Evolutionary conservation across 2,888 invertebrate genomes (phyloP), one percentile per base, ranked within the genome.

Genomic region (Anthoptus insignis): DNA sequence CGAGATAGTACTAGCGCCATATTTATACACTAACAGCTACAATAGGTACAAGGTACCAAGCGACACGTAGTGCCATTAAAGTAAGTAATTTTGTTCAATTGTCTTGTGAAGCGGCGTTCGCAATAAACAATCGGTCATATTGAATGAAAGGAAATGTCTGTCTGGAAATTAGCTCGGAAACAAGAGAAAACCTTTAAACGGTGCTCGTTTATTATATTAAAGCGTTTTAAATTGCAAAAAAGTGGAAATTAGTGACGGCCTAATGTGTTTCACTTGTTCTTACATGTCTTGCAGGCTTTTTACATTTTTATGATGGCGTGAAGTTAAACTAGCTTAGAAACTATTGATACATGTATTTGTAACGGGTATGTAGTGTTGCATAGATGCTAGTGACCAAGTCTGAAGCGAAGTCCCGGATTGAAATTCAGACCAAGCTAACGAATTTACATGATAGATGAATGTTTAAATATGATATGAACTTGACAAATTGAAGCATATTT

Each of bases 71-170:
- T 83, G 73, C 87, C 85, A 89, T 87, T 89, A 84, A 84, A 85
- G 81, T 81, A 80, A 80, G 84, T 82, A 88, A 89, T 88, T 91
- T 85, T 80, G 86, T 82, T 80, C 89, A 87, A 91, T 91, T 89
- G 91, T 91, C 83, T 91, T 84, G 83, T 86, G 82, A 87, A 87
- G 85, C 82, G 84, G 79, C 83, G 79, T 82, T 81, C 77, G 85
- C 83, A 86, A 91, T 91, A 90, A 89, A 93, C 92, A 91, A 92
- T 92, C 88, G 93, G 79, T 91, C 88, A 92, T 92, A 91, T 86
- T 92, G 91, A 93, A 93, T 93, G 91, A 91, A 81, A 91, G 92
- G 92, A 93, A 91, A 90, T 89, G 92, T 92, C 89, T 81, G 88
- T 86, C 86, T 86, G 82, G 83, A 91, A 93, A 91, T 92, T 92